phyloP scores from a whole-genome alignment of 2,797 vertebrate species.

The Tamandua tetradactyla region DNA sequence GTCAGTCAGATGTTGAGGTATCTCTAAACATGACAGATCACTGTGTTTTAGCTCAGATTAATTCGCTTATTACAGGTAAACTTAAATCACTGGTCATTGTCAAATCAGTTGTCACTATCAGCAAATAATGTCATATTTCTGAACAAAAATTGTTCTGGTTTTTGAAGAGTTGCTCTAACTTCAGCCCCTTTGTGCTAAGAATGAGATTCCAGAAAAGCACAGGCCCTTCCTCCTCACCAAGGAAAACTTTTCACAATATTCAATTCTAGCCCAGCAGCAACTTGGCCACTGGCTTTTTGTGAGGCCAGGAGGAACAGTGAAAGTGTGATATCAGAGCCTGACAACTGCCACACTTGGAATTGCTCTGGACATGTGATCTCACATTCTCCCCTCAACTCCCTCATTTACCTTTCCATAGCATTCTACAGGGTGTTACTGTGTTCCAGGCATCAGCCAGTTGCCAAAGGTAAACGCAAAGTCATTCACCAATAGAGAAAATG shows the following conservation, averaged over 20 bases:
- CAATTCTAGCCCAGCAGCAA: not conserved
- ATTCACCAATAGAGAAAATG: slow-evolving; percentile 21
- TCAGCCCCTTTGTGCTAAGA: slow-evolving; percentile 65
- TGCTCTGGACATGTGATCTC: slow-evolving; percentile 31
- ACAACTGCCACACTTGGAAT: not conserved
- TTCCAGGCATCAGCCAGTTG: not conserved
- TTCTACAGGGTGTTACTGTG: not conserved
- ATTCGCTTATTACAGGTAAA: slow-evolving; percentile 92
- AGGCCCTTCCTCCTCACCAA: slow-evolving; percentile 19
- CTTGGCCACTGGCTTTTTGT: slow-evolving; percentile 24
- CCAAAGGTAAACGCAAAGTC: slow-evolving; percentile 30
- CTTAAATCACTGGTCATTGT: slow-evolving; percentile 91
- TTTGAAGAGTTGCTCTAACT: slow-evolving; percentile 78
- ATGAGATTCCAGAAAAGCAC: slow-evolving; percentile 67
- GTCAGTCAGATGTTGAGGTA: slow-evolving; percentile 92
- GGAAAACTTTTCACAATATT: slow-evolving; percentile 49
- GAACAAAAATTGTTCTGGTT: slow-evolving; percentile 83
- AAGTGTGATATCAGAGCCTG: slow-evolving; percentile 53
- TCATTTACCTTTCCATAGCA: not conserved
- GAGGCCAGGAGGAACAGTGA: slow-evolving; percentile 53
- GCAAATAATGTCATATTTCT: slow-evolving; percentile 87
- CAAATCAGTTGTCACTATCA: slow-evolving; percentile 89
- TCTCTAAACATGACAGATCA: slow-evolving; percentile 92
- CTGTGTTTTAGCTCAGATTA: slow-evolving; percentile 93
- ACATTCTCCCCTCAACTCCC: rapidly evolving